A percentile compares a stretch with the other conserved stretches of the same genome.
Evolutionary conservation across 1,140 invertebrate species (phyloP).

Genomic region (Drosophila burlai): DNA sequence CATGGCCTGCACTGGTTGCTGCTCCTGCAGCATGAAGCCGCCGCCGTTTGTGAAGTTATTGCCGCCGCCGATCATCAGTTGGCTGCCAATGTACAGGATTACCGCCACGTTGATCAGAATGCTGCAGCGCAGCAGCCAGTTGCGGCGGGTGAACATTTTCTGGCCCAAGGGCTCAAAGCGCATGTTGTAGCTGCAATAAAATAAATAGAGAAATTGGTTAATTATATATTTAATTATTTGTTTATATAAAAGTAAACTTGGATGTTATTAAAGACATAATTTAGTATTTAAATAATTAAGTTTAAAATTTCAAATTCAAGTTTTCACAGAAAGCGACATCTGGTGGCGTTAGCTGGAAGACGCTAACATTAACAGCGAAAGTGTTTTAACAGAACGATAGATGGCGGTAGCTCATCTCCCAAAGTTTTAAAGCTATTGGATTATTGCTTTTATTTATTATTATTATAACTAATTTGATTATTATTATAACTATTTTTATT

Average conservation of each 20-base stretch:
- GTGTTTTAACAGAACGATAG: background rate
- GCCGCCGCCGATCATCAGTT: constrained; percentile 85
- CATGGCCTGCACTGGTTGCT: constrained; percentile 46
- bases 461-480: background rate
- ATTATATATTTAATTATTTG: background rate
- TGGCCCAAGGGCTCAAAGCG: constrained; percentile 82
- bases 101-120: constrained; percentile 90
- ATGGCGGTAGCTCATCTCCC: background rate
- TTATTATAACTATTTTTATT: background rate
- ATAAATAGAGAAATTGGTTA: background rate
- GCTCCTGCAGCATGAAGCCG: constrained; percentile 79
- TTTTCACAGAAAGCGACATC: background rate
- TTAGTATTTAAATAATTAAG: background rate
- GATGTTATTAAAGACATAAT: too few relatives aligned
- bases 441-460: background rate
- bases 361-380: background rate
- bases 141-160: constrained; percentile 87
- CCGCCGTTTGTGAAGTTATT: constrained; percentile 75
- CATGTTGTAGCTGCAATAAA: constrained; percentile 68
- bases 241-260: background rate
- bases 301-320: too few relatives aligned
- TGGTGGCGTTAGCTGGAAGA: background rate
- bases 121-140: constrained; percentile 90
- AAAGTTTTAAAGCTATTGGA: background rate
- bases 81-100: constrained; percentile 89